Conservation (phyloP, 1,140 invertebrate genomes). For the Drosophila sp. region DNA sequence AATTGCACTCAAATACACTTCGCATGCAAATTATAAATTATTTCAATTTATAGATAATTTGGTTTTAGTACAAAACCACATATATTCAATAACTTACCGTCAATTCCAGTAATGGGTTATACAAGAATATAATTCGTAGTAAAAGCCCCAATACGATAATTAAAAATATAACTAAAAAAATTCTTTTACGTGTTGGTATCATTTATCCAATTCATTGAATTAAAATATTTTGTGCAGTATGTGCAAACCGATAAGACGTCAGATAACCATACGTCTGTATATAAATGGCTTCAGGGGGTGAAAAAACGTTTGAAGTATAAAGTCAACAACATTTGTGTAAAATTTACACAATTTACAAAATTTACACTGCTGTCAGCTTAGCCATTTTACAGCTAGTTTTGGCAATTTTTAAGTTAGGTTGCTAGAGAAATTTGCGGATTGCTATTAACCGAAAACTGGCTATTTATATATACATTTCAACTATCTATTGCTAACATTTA, state of each 20-base stretch:
- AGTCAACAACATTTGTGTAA: conserved; percentile 15
- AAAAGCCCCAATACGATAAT: conserved; percentile 39
- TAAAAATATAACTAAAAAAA: conserved; percentile 43
- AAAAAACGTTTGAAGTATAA: neutral
- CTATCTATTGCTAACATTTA: too few relatives aligned
- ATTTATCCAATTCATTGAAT: conserved; percentile 42
- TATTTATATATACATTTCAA: too few relatives aligned
- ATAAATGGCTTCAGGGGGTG: neutral
- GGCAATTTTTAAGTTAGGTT: too few relatives aligned
- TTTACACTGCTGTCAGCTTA: too few relatives aligned
- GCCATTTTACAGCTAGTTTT: too few relatives aligned
- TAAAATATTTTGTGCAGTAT: conserved; percentile 37
- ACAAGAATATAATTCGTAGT: conserved; percentile 47
- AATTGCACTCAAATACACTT: neutral
- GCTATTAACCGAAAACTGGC: too few relatives aligned
- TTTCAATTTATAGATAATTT: neutral
- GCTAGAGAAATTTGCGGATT: too few relatives aligned
- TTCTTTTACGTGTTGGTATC: conserved; percentile 54
- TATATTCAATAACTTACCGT: conserved; percentile 41
- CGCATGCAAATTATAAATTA: neutral
- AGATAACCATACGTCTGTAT: neutral
- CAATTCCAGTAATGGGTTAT: conserved; percentile 17
- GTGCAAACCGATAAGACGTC: conserved; percentile 24
- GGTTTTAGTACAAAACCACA: neutral
- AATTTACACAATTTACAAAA: conserved; percentile 2